phyloP scores from a whole-genome alignment of 2,888 invertebrate genomes.

The Leptogaster cylindrica region DNA sequence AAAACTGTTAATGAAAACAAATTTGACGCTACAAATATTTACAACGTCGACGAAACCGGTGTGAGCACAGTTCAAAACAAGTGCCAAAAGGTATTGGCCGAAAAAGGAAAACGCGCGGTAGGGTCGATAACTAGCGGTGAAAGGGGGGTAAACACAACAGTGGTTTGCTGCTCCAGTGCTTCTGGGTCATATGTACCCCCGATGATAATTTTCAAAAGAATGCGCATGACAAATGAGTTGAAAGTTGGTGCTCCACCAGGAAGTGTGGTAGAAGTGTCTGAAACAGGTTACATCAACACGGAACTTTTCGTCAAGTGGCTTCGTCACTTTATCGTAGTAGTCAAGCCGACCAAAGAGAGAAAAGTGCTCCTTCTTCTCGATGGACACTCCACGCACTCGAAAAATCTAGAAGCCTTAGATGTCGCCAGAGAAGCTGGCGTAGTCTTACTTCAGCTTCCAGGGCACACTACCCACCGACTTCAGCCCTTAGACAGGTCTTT shows the following conservation, averaged over 20 bases:
- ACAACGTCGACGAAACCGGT: neutral
- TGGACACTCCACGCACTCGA: slow-evolving; percentile 51
- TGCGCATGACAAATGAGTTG: neutral
- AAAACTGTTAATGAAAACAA: neutral
- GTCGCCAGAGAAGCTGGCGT: slow-evolving; percentile 55
- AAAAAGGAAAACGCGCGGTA: neutral
- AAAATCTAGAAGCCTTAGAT: slow-evolving; percentile 49
- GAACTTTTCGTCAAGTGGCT: neutral
- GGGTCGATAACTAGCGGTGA: neutral
- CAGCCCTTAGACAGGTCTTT: neutral
- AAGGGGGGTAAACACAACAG: neutral
- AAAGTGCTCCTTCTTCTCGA: slow-evolving; percentile 53
- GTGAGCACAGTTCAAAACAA: neutral
- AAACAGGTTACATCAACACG: neutral
- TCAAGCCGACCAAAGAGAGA: slow-evolving; percentile 49
- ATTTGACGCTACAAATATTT: neutral
- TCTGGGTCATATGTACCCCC: neutral
- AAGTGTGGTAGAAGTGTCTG: neutral
- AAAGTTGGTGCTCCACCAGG: neutral
- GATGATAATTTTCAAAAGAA: neutral
- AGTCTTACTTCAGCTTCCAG: slow-evolving; percentile 41
- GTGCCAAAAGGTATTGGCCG: neutral
- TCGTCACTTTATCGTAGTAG: neutral
- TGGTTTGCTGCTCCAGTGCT: neutral
- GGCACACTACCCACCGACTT: slow-evolving; percentile 38